These are phyloP conservation scores for Morelia viridis DNA, from an alignment of 2,797 vertebrate genomes.

Conservation along the genomic window DNA sequence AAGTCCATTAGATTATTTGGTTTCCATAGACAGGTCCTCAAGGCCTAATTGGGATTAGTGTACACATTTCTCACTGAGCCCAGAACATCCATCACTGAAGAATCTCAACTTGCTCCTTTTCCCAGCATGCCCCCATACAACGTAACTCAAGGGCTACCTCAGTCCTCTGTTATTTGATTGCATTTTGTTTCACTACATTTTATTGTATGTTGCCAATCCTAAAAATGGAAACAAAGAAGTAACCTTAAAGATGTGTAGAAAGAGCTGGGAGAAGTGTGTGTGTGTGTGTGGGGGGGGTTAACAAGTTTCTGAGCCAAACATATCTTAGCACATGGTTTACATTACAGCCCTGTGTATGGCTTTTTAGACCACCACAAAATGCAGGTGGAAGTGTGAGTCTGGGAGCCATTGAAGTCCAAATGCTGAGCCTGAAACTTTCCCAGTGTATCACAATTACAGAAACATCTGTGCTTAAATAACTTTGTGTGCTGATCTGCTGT, in stretches of 20 bases:
- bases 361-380: constrained; percentile 59
- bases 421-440: constrained; percentile 67
- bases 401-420: constrained; percentile 64
- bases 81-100: not conserved
- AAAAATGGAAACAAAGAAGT: constrained; percentile 52
- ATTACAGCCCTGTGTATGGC: constrained; percentile 57
- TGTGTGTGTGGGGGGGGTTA: constrained; percentile 28
- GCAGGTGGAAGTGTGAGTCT: constrained; percentile 72
- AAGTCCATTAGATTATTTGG: constrained; percentile 9
- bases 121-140: not conserved
- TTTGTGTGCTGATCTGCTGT: constrained; percentile 63
- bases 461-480: constrained; percentile 76
- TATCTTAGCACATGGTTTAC: constrained; percentile 70
- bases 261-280: not conserved
- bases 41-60: not conserved
- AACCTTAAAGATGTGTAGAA: constrained; percentile 41
- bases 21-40: not conserved
- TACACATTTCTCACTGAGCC: not conserved
- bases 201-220: not conserved
- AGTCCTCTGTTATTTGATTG: constrained; percentile 20
- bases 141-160: not conserved
- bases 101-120: not conserved
- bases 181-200: constrained; percentile 29
- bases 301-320: constrained; percentile 55
- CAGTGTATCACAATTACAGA: constrained; percentile 79